Evolutionary conservation across 30 jellyfish, hydroid and myxozoan genomes (phyloP), one percentile per base, ranked within the genome.

Genomic region (Nemopilema nomurai): DNA sequence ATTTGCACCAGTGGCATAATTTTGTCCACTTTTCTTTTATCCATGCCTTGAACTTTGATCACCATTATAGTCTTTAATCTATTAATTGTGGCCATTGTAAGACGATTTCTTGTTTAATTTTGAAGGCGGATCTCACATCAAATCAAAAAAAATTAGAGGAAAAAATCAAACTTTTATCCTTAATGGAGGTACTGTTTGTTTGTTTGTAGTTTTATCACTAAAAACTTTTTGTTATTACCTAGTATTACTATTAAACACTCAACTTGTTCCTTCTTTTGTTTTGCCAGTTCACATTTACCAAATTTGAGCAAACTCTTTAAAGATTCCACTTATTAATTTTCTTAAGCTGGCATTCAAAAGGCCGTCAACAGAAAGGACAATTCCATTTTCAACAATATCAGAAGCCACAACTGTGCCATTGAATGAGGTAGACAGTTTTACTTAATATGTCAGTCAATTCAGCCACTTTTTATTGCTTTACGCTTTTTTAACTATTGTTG

Each of bases 291-390:
- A n/a, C n/a, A n/a, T n/a, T n/a, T n/a, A n/a, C n/a, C n/a, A n/a
- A n/a, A n/a, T n/a, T n/a, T n/a, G n/a, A n/a, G n/a, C n/a, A n/a
- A n/a, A n/a, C n/a, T n/a, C n/a, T n/a, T n/a, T 28, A 4, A 22
- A 31, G n/a, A 4, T 3, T 19, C 67, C 52, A 1, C 18, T 41
- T 18, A 79, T 74, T 23, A 22, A 67, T 53, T 69, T 13, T 31
- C 18, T 69, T 26, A 27, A 94, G 99, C 80, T 94, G 64, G 83
- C 99, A 49, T 94, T 94, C 66, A 89, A 85, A 78, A 77, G 97
- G 49, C 83, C 93, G n/a, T 85, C 97, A 0, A 94, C 82, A n/a
- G 99, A 94, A 31, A 76, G 99, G 68, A 87, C 98, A 30, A 78
- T 91, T 4, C 96, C 99, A 57, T 94, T 94, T 80, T 28, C 53